These are phyloP conservation scores for Hypsopygia costalis DNA, from an alignment of 2,888 invertebrate species.

Conservation along the genomic window DNA sequence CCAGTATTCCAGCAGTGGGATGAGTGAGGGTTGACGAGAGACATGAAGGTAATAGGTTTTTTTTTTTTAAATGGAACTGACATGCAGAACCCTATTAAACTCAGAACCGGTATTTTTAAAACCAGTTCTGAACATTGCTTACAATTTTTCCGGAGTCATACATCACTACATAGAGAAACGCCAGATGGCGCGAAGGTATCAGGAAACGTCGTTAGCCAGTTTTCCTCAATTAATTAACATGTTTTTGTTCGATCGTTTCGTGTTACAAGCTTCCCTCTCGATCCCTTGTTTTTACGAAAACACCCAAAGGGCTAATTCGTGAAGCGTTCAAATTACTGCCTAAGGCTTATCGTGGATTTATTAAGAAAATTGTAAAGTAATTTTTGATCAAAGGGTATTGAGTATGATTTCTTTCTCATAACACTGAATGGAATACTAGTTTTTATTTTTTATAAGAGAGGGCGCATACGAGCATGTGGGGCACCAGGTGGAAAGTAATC, in stretches of 20 bases:
- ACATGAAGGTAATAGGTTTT: too few relatives aligned
- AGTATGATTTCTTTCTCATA: slow-evolving; percentile 15
- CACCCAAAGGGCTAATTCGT: slow-evolving; percentile 45
- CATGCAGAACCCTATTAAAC: too few relatives aligned
- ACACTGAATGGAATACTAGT: too few relatives aligned
- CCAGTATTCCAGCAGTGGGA: too few relatives aligned
- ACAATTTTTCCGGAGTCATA: too few relatives aligned
- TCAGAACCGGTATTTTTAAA: too few relatives aligned
- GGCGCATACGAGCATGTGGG: too few relatives aligned
- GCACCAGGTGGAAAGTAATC: too few relatives aligned
- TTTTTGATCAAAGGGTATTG: slow-evolving; percentile 21
- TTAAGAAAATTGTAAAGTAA: slow-evolving; percentile 32
- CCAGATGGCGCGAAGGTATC: background rate
- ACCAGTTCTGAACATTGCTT: too few relatives aligned
- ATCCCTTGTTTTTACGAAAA: slow-evolving; percentile 43
- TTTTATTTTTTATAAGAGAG: too few relatives aligned
- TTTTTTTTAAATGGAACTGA: too few relatives aligned
- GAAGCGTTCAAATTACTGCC: slow-evolving; percentile 50
- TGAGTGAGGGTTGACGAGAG: too few relatives aligned
- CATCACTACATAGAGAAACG: background rate
- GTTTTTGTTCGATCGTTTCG: slow-evolving; percentile 8
- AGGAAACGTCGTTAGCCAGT: background rate
- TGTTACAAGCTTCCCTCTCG: slow-evolving; percentile 30
- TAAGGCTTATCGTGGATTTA: slow-evolving; percentile 38
- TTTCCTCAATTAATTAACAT: slow-evolving; percentile 12